Conservation (phyloP, 2,113 vertebrate species). For the Cromileptes altivelis region DNA sequence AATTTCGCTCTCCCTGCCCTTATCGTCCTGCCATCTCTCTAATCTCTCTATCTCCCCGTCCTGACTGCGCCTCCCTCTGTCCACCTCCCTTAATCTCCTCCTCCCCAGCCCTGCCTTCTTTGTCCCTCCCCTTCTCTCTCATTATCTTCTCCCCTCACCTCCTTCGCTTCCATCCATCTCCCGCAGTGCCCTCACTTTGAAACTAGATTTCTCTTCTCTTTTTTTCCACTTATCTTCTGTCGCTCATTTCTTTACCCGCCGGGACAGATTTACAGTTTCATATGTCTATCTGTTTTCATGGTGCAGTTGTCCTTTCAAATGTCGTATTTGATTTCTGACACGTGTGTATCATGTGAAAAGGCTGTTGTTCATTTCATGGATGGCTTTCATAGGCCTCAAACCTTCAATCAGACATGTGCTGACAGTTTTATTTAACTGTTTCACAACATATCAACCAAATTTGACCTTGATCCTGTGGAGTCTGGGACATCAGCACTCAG, state of each 20-base stretch:
- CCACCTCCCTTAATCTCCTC: constrained; percentile 70
- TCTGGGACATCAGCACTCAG: not conserved
- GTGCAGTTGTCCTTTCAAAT: constrained; percentile 51
- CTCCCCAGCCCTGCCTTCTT: constrained; percentile 49
- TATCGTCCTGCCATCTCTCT: constrained; percentile 69
- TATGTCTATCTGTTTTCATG: constrained; percentile 43
- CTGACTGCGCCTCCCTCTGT: constrained; percentile 69
- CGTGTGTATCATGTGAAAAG: constrained; percentile 8
- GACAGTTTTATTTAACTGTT: not conserved
- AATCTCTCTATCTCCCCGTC: constrained; percentile 72
- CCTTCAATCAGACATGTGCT: not conserved
- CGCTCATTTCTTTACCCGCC: constrained; percentile 84
- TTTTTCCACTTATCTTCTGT: constrained; percentile 53
- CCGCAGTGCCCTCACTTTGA: constrained; percentile 71
- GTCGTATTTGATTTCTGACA: constrained; percentile 26
- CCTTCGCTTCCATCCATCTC: constrained; percentile 70
- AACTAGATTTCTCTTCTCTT: constrained; percentile 43
- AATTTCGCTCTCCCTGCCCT: constrained; percentile 60
- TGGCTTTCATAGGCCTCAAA: not conserved
- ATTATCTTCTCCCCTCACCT: constrained; percentile 71
- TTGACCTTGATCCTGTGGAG: constrained; percentile 41
- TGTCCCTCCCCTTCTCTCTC: constrained; percentile 62
- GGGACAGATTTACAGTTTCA: constrained; percentile 58
- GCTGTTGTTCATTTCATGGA: not conserved
- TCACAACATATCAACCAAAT: not conserved